phyloP scores from a whole-genome alignment of 2,797 vertebrate genomes.

The Chiroxiphia lanceolata region DNA sequence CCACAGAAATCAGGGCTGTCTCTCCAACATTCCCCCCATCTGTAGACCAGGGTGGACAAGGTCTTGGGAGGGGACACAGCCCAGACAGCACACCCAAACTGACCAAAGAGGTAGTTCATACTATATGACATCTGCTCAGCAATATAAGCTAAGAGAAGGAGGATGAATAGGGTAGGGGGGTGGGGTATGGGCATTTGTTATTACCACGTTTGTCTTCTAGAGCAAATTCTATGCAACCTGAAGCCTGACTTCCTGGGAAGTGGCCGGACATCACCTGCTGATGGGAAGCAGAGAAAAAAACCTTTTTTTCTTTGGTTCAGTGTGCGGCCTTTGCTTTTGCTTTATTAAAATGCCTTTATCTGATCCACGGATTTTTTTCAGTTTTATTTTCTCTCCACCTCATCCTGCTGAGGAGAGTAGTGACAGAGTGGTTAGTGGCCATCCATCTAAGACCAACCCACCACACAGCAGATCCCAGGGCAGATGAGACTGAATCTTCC shows the following conservation, averaged over 20 bases:
- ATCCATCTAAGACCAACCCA: neutral
- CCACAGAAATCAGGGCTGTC: neutral
- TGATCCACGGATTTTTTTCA: rapidly evolving
- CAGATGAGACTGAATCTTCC: neutral
- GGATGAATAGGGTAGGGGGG: too few species aligned
- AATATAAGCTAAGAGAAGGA: neutral
- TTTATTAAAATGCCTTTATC: neutral
- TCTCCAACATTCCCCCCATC: neutral
- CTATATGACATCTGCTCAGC: neutral
- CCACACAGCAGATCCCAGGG: neutral
- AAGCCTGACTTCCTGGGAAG: neutral
- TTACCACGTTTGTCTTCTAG: neutral
- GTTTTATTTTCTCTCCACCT: neutral
- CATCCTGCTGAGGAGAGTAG: neutral
- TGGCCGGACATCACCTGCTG: rapidly evolving
- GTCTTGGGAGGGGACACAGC: neutral
- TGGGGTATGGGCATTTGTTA: neutral
- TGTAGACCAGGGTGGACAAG: neutral
- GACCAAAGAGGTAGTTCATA: neutral
- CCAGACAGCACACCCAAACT: neutral
- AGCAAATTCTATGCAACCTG: rapidly evolving
- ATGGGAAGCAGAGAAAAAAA: neutral
- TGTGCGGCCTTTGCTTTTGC: rapidly evolving
- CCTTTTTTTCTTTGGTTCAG: neutral
- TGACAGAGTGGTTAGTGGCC: neutral